These are phyloP conservation scores for Brevimyrus niger DNA, from an alignment of 2,113 vertebrate species.

Conservation along the genomic window DNA sequence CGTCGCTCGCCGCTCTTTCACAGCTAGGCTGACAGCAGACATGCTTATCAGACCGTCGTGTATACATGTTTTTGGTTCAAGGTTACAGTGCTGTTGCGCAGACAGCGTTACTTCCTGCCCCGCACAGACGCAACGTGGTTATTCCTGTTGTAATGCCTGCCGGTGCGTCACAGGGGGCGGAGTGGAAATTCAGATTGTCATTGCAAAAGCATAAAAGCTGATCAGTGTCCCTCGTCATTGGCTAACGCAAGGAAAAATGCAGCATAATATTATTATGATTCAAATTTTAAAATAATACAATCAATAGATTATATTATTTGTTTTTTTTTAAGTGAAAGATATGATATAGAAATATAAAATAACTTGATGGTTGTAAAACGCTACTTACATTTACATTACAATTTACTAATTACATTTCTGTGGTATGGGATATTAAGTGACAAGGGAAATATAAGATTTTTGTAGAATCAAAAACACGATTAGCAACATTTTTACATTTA, in stretches of 20 bases:
- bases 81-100: neutral
- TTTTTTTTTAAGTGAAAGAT: neutral
- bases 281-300: neutral
- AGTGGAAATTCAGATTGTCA: neutral
- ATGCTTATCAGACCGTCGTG: constrained; percentile 31
- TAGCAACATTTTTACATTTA: neutral
- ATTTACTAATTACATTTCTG: neutral
- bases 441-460: neutral
- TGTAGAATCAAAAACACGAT: neutral
- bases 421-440: neutral
- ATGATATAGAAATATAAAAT: neutral
- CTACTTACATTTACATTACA: too few species aligned
- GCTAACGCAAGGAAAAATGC: neutral
- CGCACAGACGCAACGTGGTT: neutral
- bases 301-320: neutral
- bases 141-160: neutral
- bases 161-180: constrained; percentile 11
- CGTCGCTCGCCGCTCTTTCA: constrained; percentile 5
- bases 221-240: neutral
- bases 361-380: neutral
- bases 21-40: constrained; percentile 32
- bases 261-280: neutral
- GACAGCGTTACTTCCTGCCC: neutral
- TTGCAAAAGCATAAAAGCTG: neutral
- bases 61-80: neutral